Conservation (phyloP, 2,797 vertebrate genomes). For the Arrhamphus sclerolepis region DNA sequence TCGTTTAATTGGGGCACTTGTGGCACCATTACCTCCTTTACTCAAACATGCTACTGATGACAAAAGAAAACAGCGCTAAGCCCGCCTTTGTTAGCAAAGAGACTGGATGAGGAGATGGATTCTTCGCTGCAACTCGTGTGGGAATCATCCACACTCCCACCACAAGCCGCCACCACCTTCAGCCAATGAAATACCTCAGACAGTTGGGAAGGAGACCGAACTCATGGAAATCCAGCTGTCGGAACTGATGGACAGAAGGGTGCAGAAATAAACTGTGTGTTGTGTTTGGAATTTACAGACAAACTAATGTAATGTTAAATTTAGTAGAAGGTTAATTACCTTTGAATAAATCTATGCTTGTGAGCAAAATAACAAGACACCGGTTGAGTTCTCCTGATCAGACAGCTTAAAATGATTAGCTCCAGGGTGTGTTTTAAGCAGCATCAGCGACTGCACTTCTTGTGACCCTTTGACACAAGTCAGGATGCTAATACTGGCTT, state of each 20-base stretch:
- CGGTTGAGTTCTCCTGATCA: neutral
- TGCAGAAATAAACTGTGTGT: slow-evolving; percentile 6
- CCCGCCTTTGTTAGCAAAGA: slow-evolving; percentile 68
- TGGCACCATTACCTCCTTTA: slow-evolving; percentile 81
- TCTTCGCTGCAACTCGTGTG: slow-evolving; percentile 65
- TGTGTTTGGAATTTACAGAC: neutral
- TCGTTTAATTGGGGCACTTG: slow-evolving; percentile 82
- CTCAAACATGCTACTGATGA: slow-evolving; percentile 79
- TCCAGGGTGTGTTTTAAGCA: slow-evolving; percentile 28
- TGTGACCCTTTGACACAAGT: slow-evolving; percentile 46
- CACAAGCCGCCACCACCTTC: slow-evolving; percentile 38
- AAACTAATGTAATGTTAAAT: neutral
- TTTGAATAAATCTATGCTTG: neutral
- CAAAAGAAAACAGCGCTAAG: slow-evolving; percentile 81
- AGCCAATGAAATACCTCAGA: slow-evolving; percentile 10
- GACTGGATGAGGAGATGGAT: slow-evolving; percentile 63
- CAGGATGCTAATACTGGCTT: slow-evolving; percentile 31
- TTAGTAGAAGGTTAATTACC: neutral
- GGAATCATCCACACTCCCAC: slow-evolving; percentile 69
- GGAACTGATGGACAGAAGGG: slow-evolving; percentile 12
- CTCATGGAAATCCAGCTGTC: slow-evolving; percentile 15
- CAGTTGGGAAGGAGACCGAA: slow-evolving; percentile 31
- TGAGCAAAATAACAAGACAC: neutral
- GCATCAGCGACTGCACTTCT: slow-evolving; percentile 28
- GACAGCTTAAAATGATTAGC: slow-evolving; percentile 26